Conservation (phyloP, 2,888 invertebrate species). For the Thumatha senex region DNA sequence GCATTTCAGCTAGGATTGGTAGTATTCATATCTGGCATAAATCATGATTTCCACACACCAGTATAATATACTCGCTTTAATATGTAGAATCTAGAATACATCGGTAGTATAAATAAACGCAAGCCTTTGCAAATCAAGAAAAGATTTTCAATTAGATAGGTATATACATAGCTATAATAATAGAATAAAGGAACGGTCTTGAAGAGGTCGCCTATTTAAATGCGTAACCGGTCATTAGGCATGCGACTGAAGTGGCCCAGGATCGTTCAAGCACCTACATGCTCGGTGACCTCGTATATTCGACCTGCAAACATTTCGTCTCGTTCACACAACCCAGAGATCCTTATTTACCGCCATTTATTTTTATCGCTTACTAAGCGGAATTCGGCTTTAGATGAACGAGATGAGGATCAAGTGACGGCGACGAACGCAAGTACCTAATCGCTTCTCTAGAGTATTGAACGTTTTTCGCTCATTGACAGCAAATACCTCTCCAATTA, state of each 20-base stretch:
- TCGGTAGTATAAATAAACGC: constrained; percentile 6
- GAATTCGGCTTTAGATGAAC: constrained; percentile 39
- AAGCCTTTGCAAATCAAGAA: constrained; percentile 50
- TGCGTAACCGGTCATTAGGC: constrained; percentile 78
- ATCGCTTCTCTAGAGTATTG: constrained; percentile 17
- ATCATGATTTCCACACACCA: constrained; percentile 33
- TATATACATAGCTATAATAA: constrained; percentile 47
- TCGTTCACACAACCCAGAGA: constrained; percentile 44
- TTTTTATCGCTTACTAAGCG: constrained; percentile 60
- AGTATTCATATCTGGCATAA: constrained; percentile 55
- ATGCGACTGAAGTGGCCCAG: constrained; percentile 52
- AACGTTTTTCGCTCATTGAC: constrained; percentile 8
- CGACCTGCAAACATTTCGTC: constrained; percentile 72
- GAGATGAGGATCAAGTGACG: constrained; percentile 20
- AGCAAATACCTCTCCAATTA: constrained; percentile 22
- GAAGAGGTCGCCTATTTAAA: constrained; percentile 73
- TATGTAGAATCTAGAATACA: too few relatives aligned
- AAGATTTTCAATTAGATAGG: constrained; percentile 47
- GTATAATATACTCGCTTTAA: constrained; percentile 20
- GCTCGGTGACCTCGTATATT: constrained; percentile 73
- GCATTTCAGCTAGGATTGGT: constrained; percentile 45
- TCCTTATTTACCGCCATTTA: constrained; percentile 59
- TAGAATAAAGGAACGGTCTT: constrained; percentile 59
- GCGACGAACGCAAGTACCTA: constrained; percentile 26
- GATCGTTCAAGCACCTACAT: constrained; percentile 52